Evolutionary conservation across 2,113 vertebrate species (phyloP), one percentile per base, ranked within the genome.

Genomic region (Pelodiscus sinensis): DNA sequence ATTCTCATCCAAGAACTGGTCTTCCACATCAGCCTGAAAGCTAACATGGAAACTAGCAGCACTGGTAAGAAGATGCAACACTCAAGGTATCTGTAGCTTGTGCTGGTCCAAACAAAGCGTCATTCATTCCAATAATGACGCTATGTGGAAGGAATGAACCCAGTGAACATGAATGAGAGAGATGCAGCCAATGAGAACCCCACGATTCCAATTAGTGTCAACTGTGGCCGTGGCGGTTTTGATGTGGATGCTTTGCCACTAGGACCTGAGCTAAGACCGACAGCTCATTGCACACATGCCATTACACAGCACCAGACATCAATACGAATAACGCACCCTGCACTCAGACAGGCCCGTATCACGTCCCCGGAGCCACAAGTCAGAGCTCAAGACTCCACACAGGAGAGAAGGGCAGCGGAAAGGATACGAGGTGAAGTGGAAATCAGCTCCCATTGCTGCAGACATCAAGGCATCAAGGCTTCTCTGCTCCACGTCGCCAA

Each of bases 381-480:
- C 35, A 27, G 82, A 58, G 79, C 65, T 0, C 0, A 0, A 14
- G 44, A 6, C 81, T 10, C 22, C 5, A 1, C 29, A 6, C 1
- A 18, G 19, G 13, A 80, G 11, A 2, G 5, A 31, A 68, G 56
- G 9, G 2, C 0, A 0, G 16, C 14, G 84, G 68, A 82, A 99
- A 99, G 99, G 99, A 99, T 99, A 99, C 99, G 98, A 98, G 71
- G 96, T 93, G 38, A 99, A 99, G 94, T 99, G 99, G 96, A 99
- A 99, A 93, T 99, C 99, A 0, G 99, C 99, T 83, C 99, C 99
- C 95, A 99, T 94, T 3, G 99, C 99, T 0, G 99, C 98, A 8
- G 99, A 99, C 99, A 99, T 99, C 98, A 99, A 98, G 84, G 98
- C 99, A 92, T 99, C 98, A 88, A 99, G 96, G 97, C 98, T 99